Conservation (phyloP, 2,888 invertebrate species). For the Agrotis clavis region DNA sequence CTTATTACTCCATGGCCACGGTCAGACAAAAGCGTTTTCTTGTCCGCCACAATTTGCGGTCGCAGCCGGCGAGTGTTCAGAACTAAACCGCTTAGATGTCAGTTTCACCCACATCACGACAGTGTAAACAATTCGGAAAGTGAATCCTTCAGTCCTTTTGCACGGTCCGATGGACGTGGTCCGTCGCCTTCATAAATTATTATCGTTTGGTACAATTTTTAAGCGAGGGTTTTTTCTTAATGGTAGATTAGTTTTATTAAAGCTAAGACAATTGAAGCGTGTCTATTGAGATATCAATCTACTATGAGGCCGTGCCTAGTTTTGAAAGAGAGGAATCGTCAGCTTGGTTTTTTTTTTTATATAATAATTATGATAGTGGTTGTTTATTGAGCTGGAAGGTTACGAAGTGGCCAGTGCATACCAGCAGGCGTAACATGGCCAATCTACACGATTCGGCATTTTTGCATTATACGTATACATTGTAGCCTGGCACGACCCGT, state of each 20-base stretch:
- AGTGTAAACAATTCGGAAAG: conserved; percentile 71
- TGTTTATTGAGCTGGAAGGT: background rate
- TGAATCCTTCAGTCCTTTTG: conserved; percentile 64
- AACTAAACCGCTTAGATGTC: conserved; percentile 70
- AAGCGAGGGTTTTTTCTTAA: conserved; percentile 11
- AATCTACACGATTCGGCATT: too few species aligned
- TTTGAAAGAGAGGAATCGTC: background rate
- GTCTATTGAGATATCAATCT: background rate
- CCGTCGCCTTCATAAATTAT: conserved; percentile 67
- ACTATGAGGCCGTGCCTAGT: background rate
- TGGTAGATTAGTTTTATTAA: background rate
- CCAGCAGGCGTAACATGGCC: background rate
- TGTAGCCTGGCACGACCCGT: too few species aligned
- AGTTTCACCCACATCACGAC: conserved; percentile 62
- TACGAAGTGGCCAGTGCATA: background rate
- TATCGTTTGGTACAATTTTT: conserved; percentile 38
- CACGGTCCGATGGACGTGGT: conserved; percentile 55
- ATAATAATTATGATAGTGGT: background rate
- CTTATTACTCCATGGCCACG: conserved; percentile 29
- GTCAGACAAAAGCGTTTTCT: conserved; percentile 67
- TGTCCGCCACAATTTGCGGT: conserved; percentile 62
- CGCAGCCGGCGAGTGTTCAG: conserved; percentile 61
- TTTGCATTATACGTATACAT: too few species aligned
- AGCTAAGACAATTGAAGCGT: background rate
- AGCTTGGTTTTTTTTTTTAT: background rate